A percentile compares a stretch with the other conserved stretches of the same genome.
Conservation (phyloP, 2,888 invertebrate genomes). For the Noctua pronuba region DNA sequence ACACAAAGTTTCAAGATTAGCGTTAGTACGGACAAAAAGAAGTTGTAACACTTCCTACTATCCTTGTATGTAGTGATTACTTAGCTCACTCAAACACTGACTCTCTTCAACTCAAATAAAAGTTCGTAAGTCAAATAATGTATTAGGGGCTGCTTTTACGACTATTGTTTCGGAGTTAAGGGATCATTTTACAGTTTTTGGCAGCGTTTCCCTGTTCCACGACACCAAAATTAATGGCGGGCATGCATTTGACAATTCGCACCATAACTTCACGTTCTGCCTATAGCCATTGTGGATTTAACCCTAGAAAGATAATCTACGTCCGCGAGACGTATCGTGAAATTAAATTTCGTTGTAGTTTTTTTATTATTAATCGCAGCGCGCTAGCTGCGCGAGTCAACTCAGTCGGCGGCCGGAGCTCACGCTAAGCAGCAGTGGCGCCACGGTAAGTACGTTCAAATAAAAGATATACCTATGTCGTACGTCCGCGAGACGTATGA, state of each 20-base stretch:
- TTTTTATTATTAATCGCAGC: no score
- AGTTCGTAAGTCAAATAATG: conserved; percentile 66
- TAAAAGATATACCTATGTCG: no score
- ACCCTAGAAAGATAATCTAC: no score
- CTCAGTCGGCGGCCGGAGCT: no score
- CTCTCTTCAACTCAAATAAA: conserved; percentile 51
- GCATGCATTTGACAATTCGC: conserved; percentile 75
- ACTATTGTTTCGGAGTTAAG: conserved; percentile 70
- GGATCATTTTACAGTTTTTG: conserved; percentile 78
- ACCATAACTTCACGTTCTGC: conserved; percentile 68
- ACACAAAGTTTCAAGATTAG: conserved; percentile 59
- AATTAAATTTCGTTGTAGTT: no score
- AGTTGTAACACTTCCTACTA: conserved; percentile 28
- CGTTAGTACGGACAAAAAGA: conserved; percentile 48
- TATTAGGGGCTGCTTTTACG: conserved; percentile 66
- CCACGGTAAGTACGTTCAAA: no score
- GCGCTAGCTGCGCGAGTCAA: no score
- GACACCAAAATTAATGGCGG: conserved; percentile 71
- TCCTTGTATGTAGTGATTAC: conserved; percentile 54
- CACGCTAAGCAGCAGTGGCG: no score
- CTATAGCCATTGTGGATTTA: conserved; percentile 53
- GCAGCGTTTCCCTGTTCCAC: conserved; percentile 64
- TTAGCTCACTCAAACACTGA: conserved; percentile 50
- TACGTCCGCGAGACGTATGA: no score
- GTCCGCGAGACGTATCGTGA: no score